Evolutionary conservation across 1,140 invertebrate species (phyloP).

Genomic region (Oncopodura yosiiana): DNA sequence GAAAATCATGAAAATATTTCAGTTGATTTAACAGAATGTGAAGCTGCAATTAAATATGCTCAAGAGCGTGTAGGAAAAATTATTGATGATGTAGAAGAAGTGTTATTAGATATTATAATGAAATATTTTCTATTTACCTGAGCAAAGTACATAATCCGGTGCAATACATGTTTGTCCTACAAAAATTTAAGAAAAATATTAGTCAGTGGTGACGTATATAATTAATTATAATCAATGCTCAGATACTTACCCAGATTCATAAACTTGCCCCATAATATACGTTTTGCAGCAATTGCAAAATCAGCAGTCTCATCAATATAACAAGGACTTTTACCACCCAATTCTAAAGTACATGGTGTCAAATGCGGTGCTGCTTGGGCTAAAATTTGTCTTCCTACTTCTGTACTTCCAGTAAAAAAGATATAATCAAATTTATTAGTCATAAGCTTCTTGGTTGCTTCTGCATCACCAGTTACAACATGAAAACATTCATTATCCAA

Average conservation of each 20-base stretch:
- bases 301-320: constrained; percentile 38
- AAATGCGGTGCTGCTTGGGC: constrained; percentile 50
- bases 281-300: constrained; percentile 34
- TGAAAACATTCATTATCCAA: constrained; percentile 48
- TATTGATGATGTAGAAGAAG: too few relatives aligned
- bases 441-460: constrained; percentile 47
- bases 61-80: too few relatives aligned
- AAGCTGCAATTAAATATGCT: too few relatives aligned
- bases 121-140: too few relatives aligned
- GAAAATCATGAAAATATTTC: too few relatives aligned
- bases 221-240: neutral
- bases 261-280: constrained; percentile 52
- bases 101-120: too few relatives aligned
- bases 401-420: constrained; percentile 52
- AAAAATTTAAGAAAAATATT: too few relatives aligned
- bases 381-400: constrained; percentile 49
- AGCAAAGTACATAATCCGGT: constrained; percentile 52
- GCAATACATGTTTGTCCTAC: constrained; percentile 44
- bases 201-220: too few relatives aligned
- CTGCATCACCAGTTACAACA: constrained; percentile 46
- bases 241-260: constrained; percentile 48
- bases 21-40: too few relatives aligned
- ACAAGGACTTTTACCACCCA: constrained; percentile 50
- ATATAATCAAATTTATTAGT: constrained; percentile 55
- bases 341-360: constrained; percentile 54